Percentiles rank a stretch among this genome's conserved stretches.
Evolutionary conservation across 2,113 vertebrate species (phyloP).

Genomic region (Sylvietta virens): DNA sequence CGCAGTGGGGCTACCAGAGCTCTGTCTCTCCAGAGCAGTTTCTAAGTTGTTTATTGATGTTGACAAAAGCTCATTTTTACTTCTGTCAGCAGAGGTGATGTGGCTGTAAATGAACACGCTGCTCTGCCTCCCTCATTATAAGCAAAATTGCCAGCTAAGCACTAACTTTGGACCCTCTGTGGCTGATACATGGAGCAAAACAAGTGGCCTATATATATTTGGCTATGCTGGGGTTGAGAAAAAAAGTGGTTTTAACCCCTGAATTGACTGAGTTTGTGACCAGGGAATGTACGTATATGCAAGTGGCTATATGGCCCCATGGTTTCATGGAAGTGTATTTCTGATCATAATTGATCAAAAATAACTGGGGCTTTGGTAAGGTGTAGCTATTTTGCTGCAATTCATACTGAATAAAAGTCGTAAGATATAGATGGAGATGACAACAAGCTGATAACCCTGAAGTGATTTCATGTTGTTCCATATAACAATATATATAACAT

Average conservation of each 20-base stretch:
- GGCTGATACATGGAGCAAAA: neutral
- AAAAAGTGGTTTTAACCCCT: neutral
- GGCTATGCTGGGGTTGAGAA: accelerated
- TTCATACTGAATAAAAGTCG: neutral
- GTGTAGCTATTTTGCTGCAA: neutral
- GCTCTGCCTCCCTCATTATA: neutral
- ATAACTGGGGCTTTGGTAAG: neutral
- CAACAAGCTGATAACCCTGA: neutral
- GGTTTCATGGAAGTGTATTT: neutral
- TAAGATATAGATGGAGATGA: neutral
- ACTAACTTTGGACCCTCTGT: neutral
- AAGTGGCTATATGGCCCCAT: neutral
- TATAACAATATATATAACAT: neutral
- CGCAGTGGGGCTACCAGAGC: accelerated
- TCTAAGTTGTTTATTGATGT: neutral
- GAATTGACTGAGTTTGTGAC: neutral
- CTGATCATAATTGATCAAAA: neutral
- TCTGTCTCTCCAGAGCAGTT: neutral
- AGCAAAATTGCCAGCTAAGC: slow-evolving; percentile 2
- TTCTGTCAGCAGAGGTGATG: slow-evolving; percentile 1
- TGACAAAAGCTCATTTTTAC: neutral
- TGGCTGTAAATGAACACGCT: neutral
- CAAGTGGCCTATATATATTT: neutral
- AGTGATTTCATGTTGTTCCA: neutral
- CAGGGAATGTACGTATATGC: neutral